These are phyloP conservation scores for Zootermopsis nevadensis DNA, from an alignment of 2,888 invertebrate genomes.

Conservation along the genomic window DNA sequence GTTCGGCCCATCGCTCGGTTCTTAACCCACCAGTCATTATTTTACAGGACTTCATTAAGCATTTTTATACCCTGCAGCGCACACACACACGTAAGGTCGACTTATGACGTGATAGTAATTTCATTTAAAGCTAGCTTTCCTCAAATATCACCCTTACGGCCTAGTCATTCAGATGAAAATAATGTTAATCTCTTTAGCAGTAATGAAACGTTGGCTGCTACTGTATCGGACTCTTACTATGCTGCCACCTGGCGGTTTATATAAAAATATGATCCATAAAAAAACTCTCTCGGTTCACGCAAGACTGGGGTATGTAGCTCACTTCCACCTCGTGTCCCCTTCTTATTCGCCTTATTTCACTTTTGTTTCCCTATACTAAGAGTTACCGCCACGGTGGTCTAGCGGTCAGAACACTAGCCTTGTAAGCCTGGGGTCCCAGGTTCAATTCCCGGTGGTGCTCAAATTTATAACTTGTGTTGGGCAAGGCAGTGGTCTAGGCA, in stretches of 20 bases:
- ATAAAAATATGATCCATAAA: not conserved
- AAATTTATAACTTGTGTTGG: too few species aligned
- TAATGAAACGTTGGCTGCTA: not conserved
- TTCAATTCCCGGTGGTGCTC: too few species aligned
- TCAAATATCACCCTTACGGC: constrained; percentile 1
- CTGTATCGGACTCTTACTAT: not conserved
- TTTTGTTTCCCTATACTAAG: too few species aligned
- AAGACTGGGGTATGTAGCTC: not conserved
- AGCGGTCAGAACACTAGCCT: too few species aligned
- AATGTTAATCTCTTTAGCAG: not conserved
- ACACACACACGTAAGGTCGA: constrained; percentile 3
- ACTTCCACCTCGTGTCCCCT: too few species aligned
- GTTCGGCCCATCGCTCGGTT: not conserved
- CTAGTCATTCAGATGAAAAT: not conserved
- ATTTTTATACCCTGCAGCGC: not conserved
- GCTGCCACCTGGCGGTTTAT: constrained; percentile 1
- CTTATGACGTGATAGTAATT: not conserved
- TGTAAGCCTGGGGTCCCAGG: too few species aligned
- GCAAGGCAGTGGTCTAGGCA: too few species aligned
- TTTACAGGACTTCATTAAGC: constrained; percentile 4
- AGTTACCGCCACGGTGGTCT: too few species aligned
- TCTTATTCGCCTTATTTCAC: too few species aligned
- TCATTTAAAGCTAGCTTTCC: not conserved
- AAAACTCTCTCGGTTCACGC: not conserved
- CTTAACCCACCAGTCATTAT: not conserved